Percentiles rank a stretch among this genome's conserved stretches.
Conservation (phyloP, 2,888 invertebrate genomes). For the Idaea aversata region DNA sequence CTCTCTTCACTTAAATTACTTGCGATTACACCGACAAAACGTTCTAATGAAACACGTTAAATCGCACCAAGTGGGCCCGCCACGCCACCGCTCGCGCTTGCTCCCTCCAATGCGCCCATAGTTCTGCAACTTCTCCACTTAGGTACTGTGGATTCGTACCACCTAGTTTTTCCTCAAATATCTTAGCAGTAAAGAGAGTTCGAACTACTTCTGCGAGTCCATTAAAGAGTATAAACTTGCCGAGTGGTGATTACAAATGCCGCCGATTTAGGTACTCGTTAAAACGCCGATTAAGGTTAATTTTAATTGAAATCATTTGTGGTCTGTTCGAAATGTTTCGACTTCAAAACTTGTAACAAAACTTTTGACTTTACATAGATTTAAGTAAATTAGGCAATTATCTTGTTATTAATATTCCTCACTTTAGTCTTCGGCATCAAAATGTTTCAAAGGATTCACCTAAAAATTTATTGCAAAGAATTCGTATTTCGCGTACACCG, state of each 20-base stretch:
- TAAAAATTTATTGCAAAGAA: background rate
- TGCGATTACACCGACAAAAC: conserved; percentile 80
- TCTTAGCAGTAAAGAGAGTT: conserved; percentile 78
- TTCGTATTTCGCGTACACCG: background rate
- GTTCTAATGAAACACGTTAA: conserved; percentile 79
- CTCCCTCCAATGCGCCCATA: conserved; percentile 52
- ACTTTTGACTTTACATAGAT: background rate
- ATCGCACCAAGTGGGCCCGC: conserved; percentile 71
- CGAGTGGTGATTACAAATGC: conserved; percentile 74
- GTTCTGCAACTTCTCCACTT: conserved; percentile 72
- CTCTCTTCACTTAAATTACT: conserved; percentile 80
- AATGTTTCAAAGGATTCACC: background rate
- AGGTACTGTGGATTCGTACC: conserved; percentile 61
- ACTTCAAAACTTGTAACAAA: conserved; percentile 3
- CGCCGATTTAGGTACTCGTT: conserved; percentile 70
- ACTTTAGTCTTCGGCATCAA: background rate
- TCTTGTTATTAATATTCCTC: background rate
- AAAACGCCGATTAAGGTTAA: conserved; percentile 64
- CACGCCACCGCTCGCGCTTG: conserved; percentile 31
- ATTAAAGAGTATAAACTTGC: conserved; percentile 77
- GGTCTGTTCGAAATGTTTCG: conserved; percentile 20
- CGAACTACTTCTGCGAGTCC: conserved; percentile 77
- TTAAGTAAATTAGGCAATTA: background rate
- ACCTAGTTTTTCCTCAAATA: conserved; percentile 78
- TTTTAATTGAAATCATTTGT: conserved; percentile 68